Conservation (phyloP, 2,113 vertebrate species). For the Pagrus major region DNA sequence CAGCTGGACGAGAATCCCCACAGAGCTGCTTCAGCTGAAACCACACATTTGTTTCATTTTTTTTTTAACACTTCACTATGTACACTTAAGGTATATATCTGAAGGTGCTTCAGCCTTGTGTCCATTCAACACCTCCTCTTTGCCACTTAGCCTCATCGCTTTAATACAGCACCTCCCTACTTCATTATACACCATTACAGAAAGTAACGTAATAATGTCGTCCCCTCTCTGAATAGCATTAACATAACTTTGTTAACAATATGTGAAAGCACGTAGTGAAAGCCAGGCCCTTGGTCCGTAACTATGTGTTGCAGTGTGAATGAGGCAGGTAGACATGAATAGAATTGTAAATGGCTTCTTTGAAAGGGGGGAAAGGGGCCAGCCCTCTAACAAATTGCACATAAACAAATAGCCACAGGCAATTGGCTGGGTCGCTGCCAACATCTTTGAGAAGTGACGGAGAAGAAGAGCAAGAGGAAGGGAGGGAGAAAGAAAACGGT, state of each 20-base stretch:
- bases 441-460: constrained; percentile 48
- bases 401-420: constrained; percentile 71
- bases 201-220: constrained; percentile 20
- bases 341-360: constrained; percentile 71
- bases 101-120: background rate
- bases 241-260: constrained; percentile 42
- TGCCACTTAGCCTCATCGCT: background rate
- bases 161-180: constrained; percentile 1
- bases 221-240: constrained; percentile 31
- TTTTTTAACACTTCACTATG: background rate
- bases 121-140: background rate
- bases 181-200: constrained; percentile 30
- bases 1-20: constrained; percentile 65
- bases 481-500: constrained; percentile 23
- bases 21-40: constrained; percentile 63
- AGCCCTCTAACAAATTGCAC: constrained; percentile 70
- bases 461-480: constrained; percentile 30
- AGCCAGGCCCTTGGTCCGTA: constrained; percentile 30
- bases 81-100: background rate
- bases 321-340: constrained; percentile 73
- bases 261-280: constrained; percentile 34
- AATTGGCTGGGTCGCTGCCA: constrained; percentile 62
- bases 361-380: constrained; percentile 67
- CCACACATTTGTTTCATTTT: constrained; percentile 40
- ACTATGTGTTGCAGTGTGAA: constrained; percentile 46